Evolutionary conservation across 2,797 vertebrate genomes (phyloP).

Genomic region (Megaceryle alcyon): DNA sequence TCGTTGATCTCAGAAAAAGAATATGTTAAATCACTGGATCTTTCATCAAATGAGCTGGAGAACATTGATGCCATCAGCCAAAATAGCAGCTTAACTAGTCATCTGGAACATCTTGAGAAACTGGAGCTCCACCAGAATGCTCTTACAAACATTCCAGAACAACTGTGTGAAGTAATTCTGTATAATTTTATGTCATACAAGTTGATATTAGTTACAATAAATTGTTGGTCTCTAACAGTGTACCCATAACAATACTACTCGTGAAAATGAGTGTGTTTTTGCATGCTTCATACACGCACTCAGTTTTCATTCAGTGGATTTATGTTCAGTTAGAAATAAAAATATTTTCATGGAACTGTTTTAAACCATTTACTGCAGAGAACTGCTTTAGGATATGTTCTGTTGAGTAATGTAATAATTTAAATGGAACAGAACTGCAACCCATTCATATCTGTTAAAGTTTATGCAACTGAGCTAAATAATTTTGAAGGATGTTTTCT

Average conservation of each 20-base stretch:
- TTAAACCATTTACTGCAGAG: background rate
- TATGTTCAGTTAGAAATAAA: background rate
- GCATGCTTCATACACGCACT: background rate
- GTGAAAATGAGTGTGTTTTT: background rate
- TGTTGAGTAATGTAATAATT: background rate
- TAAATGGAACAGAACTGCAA: background rate
- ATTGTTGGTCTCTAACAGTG: background rate
- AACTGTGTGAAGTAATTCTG: constrained; percentile 87
- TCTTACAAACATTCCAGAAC: constrained; percentile 83
- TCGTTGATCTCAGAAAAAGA: constrained; percentile 84
- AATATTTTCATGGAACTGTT: background rate
- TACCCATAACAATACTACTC: background rate
- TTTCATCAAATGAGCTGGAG: constrained; percentile 93
- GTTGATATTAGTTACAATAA: background rate
- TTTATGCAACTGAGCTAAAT: background rate
- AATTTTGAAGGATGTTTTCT: background rate
- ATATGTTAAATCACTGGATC: constrained; percentile 88
- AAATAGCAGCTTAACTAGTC: constrained; percentile 77
- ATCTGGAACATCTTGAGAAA: constrained; percentile 86
- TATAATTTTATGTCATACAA: background rate
- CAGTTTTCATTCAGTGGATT: background rate
- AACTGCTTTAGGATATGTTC: background rate
- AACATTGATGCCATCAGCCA: constrained; percentile 86
- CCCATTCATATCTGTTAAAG: background rate
- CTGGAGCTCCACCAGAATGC: constrained; percentile 92